Percentiles rank a stretch among this genome's conserved stretches.
phyloP scores from a whole-genome alignment of 2,888 invertebrate genomes.

The Lamproptera curius region DNA sequence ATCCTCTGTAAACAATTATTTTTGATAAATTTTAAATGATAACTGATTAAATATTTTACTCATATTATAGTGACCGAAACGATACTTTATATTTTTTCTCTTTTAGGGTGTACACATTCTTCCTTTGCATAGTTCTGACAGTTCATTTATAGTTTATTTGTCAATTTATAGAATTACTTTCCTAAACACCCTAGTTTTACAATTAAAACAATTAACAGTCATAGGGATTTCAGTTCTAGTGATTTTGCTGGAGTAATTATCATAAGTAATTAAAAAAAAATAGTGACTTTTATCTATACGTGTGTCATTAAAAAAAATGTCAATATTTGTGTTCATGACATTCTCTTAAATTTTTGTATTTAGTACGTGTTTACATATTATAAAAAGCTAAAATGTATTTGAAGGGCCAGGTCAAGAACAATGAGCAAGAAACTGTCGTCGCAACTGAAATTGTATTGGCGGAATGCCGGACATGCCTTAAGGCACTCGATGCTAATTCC shows the following conservation, averaged over 20 bases:
- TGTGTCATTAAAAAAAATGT: slow-evolving; percentile 16
- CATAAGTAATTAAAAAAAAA: slow-evolving; percentile 1
- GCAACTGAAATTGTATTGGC: slow-evolving; percentile 22
- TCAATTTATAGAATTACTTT: slow-evolving; percentile 9
- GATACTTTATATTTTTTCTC: too few species aligned
- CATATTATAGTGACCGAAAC: too few species aligned
- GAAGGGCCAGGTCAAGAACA: slow-evolving; percentile 13
- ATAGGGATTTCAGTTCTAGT: too few species aligned
- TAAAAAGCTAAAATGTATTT: slow-evolving; percentile 6
- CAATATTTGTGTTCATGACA: slow-evolving; percentile 15
- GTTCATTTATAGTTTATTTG: slow-evolving; percentile 1
- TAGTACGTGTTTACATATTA: not conserved
- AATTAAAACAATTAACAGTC: not conserved
- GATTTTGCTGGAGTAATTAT: too few species aligned
- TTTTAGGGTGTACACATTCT: too few species aligned
- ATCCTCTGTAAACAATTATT: too few species aligned
- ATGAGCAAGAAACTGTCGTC: slow-evolving; percentile 20
- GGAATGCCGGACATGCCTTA: slow-evolving; percentile 58
- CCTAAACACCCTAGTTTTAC: not conserved
- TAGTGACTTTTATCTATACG: slow-evolving; percentile 7
- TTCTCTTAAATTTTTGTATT: slow-evolving; percentile 7
- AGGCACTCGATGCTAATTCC: slow-evolving; percentile 32
- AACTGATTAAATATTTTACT: too few species aligned
- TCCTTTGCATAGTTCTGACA: too few species aligned
- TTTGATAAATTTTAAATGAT: too few species aligned